Base-by-base conservation (phyloP, 92 coral and sea anemone genomes). In the Siderastrea siderea region DNA sequence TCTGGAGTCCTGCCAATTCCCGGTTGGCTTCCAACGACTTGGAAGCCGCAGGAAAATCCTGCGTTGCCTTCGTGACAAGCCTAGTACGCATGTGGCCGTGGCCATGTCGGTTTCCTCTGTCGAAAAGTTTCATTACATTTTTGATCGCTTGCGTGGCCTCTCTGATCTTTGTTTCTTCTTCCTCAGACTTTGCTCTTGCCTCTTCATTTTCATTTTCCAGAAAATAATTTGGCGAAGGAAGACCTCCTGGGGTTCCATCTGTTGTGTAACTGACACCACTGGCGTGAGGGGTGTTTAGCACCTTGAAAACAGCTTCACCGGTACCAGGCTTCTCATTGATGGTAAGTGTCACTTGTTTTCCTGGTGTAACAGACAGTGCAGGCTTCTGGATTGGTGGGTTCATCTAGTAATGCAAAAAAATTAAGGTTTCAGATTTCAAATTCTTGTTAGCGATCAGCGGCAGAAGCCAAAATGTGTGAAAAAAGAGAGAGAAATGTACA, bases 121-220 rank as follows among this genome's bases (percentile, higher is more conserved):
- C 64, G 46, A 85, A 85, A 14, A 85, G 64, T 67, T 77, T 75
- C 14, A 85, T 47, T 26, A 85, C 84, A 63, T 54, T 85, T 85
- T 85, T 66, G 43, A 85, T 77, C 66, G 78, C 65, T n/a, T 47
- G 48, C 7, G 84, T 65, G 16, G 89, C 88, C 50, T 52, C 86
- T 50, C 67, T 74, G 53, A 65, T 85, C 52, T 75, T 87, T 1
- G 68, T 71, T 50, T 77, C 86, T 44, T 88, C 87, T 51, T 89
- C 89, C 3, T 89, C 89, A 1, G 75, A 57, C 49, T 59, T 70
- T 4, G 58, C 77, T 44, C 52, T 65, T 4, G 47, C 73, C 77
- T 88, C 68, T 8, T 81, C 87, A 10, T 72, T 61, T 81, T 89
- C 90, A 43, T 60, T 53, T 13, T 47, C 15, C 47, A n/a, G 47